A percentile compares a stretch with the other conserved stretches of the same genome.
phyloP scores from a whole-genome alignment of 64 coral and sea anemone genomes.

The Stichodactyla mertensii region DNA sequence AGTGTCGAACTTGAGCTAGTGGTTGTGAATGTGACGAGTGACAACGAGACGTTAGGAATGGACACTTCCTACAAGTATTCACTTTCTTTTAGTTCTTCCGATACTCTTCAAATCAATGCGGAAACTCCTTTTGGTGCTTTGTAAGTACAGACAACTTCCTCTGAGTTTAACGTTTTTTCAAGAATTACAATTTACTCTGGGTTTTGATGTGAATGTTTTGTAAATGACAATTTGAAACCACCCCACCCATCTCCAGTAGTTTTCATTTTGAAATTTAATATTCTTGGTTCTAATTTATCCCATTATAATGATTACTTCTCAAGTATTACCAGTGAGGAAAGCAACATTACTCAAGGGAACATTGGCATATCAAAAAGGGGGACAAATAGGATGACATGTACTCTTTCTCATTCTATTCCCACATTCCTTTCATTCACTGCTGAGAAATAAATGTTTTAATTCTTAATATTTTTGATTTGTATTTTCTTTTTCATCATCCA shows the following conservation, averaged over 20 bases:
- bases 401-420: too few relatives aligned
- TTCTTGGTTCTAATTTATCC: too few relatives aligned
- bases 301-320: too few relatives aligned
- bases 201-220: too few relatives aligned
- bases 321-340: too few relatives aligned
- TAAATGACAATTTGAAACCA: too few relatives aligned
- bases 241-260: too few relatives aligned
- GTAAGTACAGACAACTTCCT: conserved; percentile 31
- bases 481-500: not conserved
- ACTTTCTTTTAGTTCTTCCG: not conserved
- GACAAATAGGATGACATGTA: too few relatives aligned
- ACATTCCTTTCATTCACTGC: too few relatives aligned
- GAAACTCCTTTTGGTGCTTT: conserved; percentile 67
- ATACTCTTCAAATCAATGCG: conserved; percentile 23
- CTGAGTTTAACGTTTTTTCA: not conserved
- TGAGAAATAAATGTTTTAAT: too few relatives aligned
- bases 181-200: not conserved
- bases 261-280: too few relatives aligned
- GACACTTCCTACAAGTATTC: conserved; percentile 59
- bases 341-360: not conserved
- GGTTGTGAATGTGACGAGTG: conserved; percentile 32
- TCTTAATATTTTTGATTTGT: not conserved
- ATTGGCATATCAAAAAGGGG: too few relatives aligned
- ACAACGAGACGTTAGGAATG: conserved; percentile 29
- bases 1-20: conserved; percentile 18